Conservation (phyloP, 2,113 vertebrate genomes). For the Scalopus aquaticus region DNA sequence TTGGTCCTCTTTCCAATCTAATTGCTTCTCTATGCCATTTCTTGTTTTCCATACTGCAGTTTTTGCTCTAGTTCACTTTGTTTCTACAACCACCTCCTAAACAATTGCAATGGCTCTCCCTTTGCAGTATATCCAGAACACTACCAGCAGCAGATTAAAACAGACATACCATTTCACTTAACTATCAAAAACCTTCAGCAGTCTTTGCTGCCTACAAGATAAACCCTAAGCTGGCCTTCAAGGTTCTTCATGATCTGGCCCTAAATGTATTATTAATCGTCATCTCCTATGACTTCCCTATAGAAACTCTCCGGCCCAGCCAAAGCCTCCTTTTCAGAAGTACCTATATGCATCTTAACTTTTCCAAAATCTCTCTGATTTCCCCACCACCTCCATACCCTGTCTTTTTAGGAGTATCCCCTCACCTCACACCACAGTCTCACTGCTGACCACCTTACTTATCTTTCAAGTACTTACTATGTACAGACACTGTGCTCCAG, state of each 20-base stretch:
- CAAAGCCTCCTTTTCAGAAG: background rate
- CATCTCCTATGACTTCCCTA: background rate
- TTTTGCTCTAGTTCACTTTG: background rate
- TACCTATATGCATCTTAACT: background rate
- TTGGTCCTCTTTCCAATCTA: background rate
- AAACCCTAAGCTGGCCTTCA: background rate
- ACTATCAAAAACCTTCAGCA: background rate
- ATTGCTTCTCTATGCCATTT: background rate
- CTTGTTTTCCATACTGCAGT: background rate
- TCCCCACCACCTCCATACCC: background rate
- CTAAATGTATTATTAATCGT: background rate
- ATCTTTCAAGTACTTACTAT: background rate
- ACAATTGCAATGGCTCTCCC: background rate
- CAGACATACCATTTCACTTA: background rate
- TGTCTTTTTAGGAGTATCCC: background rate
- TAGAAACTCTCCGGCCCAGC: background rate
- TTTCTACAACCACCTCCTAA: background rate
- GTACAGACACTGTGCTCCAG: background rate
- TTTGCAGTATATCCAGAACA: background rate
- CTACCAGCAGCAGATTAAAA: background rate
- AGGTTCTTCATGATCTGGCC: background rate
- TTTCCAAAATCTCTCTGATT: background rate
- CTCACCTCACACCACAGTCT: background rate
- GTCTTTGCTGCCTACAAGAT: background rate
- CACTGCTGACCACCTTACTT: background rate